phyloP scores from a whole-genome alignment of 2,888 invertebrate genomes.

The Plagodis pulveraria region DNA sequence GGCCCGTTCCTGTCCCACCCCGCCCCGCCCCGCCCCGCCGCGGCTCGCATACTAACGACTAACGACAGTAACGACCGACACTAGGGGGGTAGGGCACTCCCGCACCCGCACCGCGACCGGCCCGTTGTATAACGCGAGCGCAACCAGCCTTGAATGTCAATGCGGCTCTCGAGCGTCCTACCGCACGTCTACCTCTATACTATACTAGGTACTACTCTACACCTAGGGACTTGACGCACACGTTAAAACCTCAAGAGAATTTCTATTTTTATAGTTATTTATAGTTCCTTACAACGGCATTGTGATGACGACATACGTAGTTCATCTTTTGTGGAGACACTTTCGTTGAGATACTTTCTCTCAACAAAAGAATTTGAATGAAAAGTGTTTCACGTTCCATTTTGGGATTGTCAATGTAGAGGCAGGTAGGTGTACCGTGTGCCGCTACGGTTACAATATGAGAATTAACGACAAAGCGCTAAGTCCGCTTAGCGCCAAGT shows the following conservation, averaged over 20 bases:
- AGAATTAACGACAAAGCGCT: conserved; percentile 9
- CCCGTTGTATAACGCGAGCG: conserved; percentile 1
- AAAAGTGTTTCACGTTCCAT: conserved; percentile 15
- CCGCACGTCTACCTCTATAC: background rate
- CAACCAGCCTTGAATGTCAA: conserved; percentile 33
- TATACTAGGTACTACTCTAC: too few relatives aligned
- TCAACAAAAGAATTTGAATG: conserved; percentile 20
- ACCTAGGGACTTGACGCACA: background rate
- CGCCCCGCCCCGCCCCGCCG: background rate
- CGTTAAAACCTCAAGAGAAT: background rate
- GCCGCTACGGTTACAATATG: too few relatives aligned
- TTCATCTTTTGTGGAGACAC: conserved; percentile 10
- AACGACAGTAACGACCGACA: conserved; percentile 5
- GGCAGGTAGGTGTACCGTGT: background rate
- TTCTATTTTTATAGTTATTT: background rate
- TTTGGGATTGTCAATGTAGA: conserved; percentile 6
- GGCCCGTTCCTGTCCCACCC: conserved; percentile 1
- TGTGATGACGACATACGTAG: background rate
- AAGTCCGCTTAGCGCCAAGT: conserved; percentile 2
- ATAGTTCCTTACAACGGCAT: background rate
- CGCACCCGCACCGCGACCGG: background rate
- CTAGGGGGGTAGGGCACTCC: background rate
- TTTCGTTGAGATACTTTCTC: conserved; percentile 24
- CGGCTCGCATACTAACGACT: conserved; percentile 24
- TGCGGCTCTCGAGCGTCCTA: conserved; percentile 19